Evolutionary conservation across 2,113 vertebrate species (phyloP).

Genomic region (Oreochromis aureus): DNA sequence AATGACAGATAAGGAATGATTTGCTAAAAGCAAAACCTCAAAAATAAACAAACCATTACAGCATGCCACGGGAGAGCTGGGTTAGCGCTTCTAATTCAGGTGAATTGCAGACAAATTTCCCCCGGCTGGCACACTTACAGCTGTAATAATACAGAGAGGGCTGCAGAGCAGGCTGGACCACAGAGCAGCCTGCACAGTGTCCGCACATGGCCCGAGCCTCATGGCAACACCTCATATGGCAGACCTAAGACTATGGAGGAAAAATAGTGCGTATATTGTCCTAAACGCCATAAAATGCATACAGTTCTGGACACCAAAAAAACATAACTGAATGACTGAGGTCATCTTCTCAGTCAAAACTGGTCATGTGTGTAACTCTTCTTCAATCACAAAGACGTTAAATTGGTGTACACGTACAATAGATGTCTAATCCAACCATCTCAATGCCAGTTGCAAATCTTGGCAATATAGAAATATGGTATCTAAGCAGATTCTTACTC

Average conservation of each 20-base stretch:
- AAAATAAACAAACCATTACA: slow-evolving; percentile 76
- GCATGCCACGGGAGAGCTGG: slow-evolving; percentile 35
- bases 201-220: slow-evolving; percentile 18
- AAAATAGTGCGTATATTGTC: background rate
- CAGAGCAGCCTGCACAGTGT: slow-evolving; percentile 55
- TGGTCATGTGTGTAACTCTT: background rate
- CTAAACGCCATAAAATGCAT: background rate
- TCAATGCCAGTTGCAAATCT: background rate
- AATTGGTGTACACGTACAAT: background rate
- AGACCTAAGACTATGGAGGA: background rate
- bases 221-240: slow-evolving; percentile 32
- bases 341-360: background rate
- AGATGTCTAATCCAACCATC: fast-evolving
- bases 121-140: slow-evolving; percentile 64
- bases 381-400: background rate
- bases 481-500: no score
- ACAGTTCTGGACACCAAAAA: background rate
- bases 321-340: background rate
- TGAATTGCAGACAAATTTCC: slow-evolving; percentile 72
- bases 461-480: no score
- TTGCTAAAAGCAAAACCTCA: slow-evolving; percentile 69
- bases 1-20: slow-evolving; percentile 75
- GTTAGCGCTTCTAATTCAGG: slow-evolving; percentile 69
- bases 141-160: slow-evolving; percentile 69
- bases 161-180: slow-evolving; percentile 3